A percentile compares a stretch with the other conserved stretches of the same genome.
Conservation (phyloP, 2,113 vertebrate genomes). For the Gobius niger region DNA sequence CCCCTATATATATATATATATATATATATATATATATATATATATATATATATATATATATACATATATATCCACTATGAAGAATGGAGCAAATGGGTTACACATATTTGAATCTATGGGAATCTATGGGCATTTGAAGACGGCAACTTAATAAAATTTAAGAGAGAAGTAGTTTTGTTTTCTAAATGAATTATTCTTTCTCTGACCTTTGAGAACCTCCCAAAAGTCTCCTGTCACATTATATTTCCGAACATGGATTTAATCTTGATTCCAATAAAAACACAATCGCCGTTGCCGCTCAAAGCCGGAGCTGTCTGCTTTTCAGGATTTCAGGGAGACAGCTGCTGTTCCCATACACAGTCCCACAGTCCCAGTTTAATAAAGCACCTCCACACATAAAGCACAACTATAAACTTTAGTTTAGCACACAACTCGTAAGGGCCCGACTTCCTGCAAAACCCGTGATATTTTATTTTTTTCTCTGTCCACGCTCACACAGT, state of each 20-base stretch:
- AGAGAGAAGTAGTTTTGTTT: background rate
- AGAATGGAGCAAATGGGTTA: background rate
- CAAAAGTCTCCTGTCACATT: slow-evolving; percentile 17
- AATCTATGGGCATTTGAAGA: slow-evolving; percentile 9
- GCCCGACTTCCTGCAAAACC: slow-evolving; percentile 26
- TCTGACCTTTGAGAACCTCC: background rate
- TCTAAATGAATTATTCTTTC: background rate
- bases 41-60: too few species aligned
- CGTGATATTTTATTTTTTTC: slow-evolving; percentile 22
- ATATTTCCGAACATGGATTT: slow-evolving; percentile 19
- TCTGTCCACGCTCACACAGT: slow-evolving; percentile 18
- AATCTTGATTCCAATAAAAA: slow-evolving; percentile 25
- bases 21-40: too few species aligned
- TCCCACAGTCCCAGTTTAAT: slow-evolving; percentile 61
- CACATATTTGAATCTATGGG: slow-evolving; percentile 11
- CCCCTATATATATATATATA: too few species aligned
- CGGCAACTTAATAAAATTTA: background rate
- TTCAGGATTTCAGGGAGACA: slow-evolving; percentile 35
- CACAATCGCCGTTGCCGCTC: slow-evolving; percentile 14
- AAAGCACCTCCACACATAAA: slow-evolving; percentile 38
- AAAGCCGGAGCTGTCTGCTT: slow-evolving; percentile 8
- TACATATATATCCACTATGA: background rate
- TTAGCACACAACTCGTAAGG: slow-evolving; percentile 29
- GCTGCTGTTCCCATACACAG: slow-evolving; percentile 48
- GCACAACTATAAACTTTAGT: slow-evolving; percentile 30